These are phyloP conservation scores for Porphyrio hochstetteri DNA, from an alignment of 2,113 vertebrate genomes.

Conservation along the genomic window DNA sequence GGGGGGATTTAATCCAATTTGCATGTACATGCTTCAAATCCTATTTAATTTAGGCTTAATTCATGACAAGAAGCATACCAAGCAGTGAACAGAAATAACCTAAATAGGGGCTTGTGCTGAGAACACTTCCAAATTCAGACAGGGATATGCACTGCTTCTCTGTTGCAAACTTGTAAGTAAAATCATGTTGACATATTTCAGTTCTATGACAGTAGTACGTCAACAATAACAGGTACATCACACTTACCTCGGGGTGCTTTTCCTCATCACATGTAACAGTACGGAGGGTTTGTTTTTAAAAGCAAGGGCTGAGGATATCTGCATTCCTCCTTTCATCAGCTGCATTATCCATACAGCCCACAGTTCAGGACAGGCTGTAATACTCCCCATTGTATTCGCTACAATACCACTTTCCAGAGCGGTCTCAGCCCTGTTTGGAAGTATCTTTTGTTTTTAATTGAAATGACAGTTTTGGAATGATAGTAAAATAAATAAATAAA, in stretches of 20 bases:
- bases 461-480: background rate
- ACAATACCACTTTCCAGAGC: constrained; percentile 23
- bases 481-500: constrained; percentile 1
- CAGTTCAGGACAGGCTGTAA: background rate
- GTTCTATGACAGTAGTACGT: background rate
- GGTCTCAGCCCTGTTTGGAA: background rate
- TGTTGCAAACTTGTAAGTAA: background rate
- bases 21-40: background rate
- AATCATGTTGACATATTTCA: background rate
- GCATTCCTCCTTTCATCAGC: background rate
- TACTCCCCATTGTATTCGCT: background rate
- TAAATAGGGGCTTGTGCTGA: background rate
- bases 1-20: background rate
- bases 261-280: background rate
- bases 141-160: background rate
- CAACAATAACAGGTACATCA: background rate
- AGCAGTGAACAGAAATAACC: background rate
- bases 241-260: background rate
- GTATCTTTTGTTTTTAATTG: background rate
- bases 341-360: background rate
- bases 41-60: background rate
- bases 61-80: background rate
- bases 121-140: background rate
- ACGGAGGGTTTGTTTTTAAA: background rate
- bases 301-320: background rate